Conservation (phyloP, 2,888 invertebrate species). For the Orthosia incerta region DNA sequence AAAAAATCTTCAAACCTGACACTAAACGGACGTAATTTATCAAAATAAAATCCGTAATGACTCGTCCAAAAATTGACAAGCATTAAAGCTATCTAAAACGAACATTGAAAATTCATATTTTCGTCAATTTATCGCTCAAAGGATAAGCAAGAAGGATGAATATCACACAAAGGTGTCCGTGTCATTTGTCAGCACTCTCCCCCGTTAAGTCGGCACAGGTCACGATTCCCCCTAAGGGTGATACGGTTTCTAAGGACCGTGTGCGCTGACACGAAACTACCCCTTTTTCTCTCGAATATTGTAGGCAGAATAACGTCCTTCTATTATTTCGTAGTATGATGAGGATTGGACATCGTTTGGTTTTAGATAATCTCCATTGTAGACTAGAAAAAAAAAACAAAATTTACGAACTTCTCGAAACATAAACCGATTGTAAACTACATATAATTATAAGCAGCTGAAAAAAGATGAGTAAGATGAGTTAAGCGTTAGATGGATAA, state of each 20-base stretch:
- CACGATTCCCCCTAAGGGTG: constrained; percentile 71
- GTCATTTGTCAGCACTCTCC: constrained; percentile 65
- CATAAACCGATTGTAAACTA: too few relatives aligned
- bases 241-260: constrained; percentile 55
- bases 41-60: constrained; percentile 4
- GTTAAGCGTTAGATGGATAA: too few relatives aligned
- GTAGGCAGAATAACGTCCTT: constrained; percentile 26
- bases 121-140: constrained; percentile 31
- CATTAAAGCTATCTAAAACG: constrained; percentile 17
- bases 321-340: constrained; percentile 28
- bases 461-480: too few relatives aligned
- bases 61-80: constrained; percentile 13
- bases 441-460: too few relatives aligned
- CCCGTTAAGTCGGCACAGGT: constrained; percentile 67
- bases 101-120: constrained; percentile 42
- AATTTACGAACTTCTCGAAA: too few relatives aligned
- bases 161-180: constrained; percentile 62
- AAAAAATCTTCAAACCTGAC: background rate
- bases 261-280: constrained; percentile 62
- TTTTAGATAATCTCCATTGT: background rate
- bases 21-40: constrained; percentile 8
- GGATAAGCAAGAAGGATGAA: constrained; percentile 45
- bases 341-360: constrained; percentile 15
- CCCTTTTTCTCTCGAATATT: constrained; percentile 44
- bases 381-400: too few relatives aligned